Conservation (phyloP, 23 tunicate species). For the Phallusia fumigata region DNA sequence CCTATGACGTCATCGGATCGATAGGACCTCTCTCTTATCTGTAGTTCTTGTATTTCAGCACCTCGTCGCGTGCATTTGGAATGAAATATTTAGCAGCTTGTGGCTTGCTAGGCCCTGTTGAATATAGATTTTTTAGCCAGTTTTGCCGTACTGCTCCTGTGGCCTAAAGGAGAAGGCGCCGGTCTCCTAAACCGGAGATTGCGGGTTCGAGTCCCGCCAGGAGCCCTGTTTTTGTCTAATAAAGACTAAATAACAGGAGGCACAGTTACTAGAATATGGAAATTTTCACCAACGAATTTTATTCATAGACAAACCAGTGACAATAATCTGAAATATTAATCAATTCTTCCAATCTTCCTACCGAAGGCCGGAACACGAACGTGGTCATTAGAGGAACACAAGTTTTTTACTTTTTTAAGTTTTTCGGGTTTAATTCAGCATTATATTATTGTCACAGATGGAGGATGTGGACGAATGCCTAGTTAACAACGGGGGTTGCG, state of each 20-base stretch:
- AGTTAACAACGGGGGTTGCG: constrained; percentile 65
- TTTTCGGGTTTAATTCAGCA: too few species aligned
- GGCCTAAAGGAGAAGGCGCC: constrained; percentile 98
- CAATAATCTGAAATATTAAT: too few species aligned
- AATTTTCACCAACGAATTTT: too few species aligned
- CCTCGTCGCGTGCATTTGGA: neutral
- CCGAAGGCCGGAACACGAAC: too few species aligned
- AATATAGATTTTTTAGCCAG: neutral
- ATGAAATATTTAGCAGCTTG: neutral
- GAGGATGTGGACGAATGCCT: constrained; percentile 70
- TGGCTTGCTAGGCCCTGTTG: neutral
- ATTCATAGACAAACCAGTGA: too few species aligned
- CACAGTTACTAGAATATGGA: too few species aligned
- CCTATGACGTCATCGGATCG: neutral
- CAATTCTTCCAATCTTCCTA: too few species aligned
- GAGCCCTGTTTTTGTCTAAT: constrained; percentile 39
- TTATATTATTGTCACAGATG: constrained; percentile 14
- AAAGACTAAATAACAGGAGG: too few species aligned
- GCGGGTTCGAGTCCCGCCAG: constrained; percentile 98
- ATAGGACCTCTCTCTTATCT: neutral
- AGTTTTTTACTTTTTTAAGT: too few species aligned
- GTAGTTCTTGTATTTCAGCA: neutral
- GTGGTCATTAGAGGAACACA: too few species aligned
- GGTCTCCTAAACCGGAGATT: constrained; percentile 97
- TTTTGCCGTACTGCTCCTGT: constrained; percentile 50